These are phyloP conservation scores for Corydoras sp. DNA, from an alignment of 2,113 vertebrate genomes.

Conservation along the genomic window DNA sequence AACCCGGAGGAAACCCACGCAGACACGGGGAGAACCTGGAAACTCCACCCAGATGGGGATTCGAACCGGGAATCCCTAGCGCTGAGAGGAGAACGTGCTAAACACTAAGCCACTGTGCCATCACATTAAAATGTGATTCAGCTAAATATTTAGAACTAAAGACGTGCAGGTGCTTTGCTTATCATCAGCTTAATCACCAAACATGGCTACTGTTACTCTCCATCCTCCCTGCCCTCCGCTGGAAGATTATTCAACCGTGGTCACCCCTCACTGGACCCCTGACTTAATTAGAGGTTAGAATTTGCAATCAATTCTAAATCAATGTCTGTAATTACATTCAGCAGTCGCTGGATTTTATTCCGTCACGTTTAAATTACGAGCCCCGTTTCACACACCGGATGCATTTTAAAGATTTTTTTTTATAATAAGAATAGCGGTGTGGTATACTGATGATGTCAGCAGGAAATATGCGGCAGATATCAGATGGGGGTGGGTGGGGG, in stretches of 20 bases:
- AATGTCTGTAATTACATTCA: slow-evolving; percentile 44
- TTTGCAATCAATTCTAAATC: slow-evolving; percentile 45
- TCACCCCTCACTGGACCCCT: slow-evolving; percentile 14
- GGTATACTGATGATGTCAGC: slow-evolving; percentile 10
- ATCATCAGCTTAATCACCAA: slow-evolving; percentile 22
- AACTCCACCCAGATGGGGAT: no score
- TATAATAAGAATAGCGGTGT: not conserved
- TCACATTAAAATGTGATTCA: not conserved
- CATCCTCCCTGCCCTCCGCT: not conserved
- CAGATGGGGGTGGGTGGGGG: not conserved
- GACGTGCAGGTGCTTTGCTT: slow-evolving; percentile 25
- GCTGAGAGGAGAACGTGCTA: no score
- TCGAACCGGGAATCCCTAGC: no score
- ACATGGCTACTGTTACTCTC: slow-evolving; percentile 11
- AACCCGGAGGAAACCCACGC: no score
- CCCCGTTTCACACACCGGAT: slow-evolving; percentile 15
- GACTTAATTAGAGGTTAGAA: slow-evolving; percentile 43
- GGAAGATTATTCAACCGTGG: slow-evolving; percentile 26
- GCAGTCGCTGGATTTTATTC: slow-evolving; percentile 24
- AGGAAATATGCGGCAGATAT: slow-evolving; percentile 1
- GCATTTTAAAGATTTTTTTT: slow-evolving; percentile 4
- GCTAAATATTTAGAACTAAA: slow-evolving; percentile 3
- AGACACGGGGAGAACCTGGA: no score
- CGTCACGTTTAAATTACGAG: slow-evolving; percentile 15
- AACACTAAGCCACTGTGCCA: no score